A percentile compares a stretch with the other conserved stretches of the same genome.
Evolutionary conservation across 2,888 invertebrate species (phyloP).

Genomic region (Ophion ellenae): DNA sequence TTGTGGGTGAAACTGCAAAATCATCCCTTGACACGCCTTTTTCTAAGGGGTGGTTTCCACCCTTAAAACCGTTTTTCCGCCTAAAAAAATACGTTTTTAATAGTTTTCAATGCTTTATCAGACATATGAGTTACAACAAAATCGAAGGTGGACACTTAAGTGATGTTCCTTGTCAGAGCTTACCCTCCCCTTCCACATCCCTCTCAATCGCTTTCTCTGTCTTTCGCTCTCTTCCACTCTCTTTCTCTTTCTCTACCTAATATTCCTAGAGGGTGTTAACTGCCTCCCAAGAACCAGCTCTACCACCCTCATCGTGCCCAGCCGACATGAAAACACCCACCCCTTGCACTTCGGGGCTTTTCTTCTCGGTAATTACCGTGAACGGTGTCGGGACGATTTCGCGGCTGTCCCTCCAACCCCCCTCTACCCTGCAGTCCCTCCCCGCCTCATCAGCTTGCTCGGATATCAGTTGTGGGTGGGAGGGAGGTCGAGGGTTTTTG

Average conservation of each 20-base stretch:
- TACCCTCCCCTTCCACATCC: background rate
- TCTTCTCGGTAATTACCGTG: constrained; percentile 61
- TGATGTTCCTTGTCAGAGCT: background rate
- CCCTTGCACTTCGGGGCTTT: constrained; percentile 18
- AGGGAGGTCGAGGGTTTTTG: constrained; percentile 37
- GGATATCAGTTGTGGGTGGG: constrained; percentile 24
- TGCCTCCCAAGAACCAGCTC: constrained; percentile 11
- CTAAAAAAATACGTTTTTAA: too few species aligned
- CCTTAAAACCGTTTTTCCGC: too few species aligned
- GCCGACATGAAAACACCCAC: constrained; percentile 16
- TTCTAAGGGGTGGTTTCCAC: too few species aligned
- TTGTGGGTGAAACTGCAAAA: too few species aligned
- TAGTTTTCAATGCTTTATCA: too few species aligned
- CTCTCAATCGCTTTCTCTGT: constrained; percentile 13
- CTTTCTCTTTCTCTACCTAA: constrained; percentile 24
- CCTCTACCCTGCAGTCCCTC: background rate
- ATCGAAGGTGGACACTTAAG: too few species aligned
- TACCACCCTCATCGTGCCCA: background rate
- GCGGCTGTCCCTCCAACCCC: constrained; percentile 56
- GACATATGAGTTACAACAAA: too few species aligned
- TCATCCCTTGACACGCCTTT: too few species aligned
- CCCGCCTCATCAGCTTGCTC: constrained; percentile 8
- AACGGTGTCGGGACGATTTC: constrained; percentile 62
- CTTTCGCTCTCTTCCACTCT: background rate
- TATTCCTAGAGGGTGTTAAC: constrained; percentile 43